Percentiles rank a stretch among this genome's conserved stretches.
Conservation (phyloP, 2,888 invertebrate genomes). For the Alloplasta piceator region DNA sequence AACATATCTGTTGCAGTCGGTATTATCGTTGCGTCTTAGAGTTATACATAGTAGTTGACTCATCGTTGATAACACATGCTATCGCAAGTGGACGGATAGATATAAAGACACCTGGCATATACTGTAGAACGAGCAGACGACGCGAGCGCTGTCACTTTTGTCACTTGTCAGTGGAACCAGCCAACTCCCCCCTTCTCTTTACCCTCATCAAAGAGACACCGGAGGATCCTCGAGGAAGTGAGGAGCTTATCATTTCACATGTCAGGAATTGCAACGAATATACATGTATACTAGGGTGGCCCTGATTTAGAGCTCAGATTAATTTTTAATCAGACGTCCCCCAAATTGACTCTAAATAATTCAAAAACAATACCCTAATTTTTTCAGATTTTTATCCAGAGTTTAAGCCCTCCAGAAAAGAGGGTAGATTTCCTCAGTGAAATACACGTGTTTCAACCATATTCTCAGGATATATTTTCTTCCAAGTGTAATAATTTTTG, state of each 20-base stretch:
- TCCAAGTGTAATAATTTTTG: no score
- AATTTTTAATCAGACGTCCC: no score
- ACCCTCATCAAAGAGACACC: background rate
- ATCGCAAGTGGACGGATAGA: background rate
- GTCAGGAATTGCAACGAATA: constrained; percentile 11
- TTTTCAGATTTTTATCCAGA: no score
- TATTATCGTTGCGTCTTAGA: constrained; percentile 15
- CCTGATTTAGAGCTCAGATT: no score
- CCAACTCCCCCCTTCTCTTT: background rate
- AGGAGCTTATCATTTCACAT: background rate
- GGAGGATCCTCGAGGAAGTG: background rate
- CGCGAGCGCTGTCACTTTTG: background rate
- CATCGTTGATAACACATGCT: constrained; percentile 20
- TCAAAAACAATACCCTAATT: no score
- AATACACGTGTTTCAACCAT: no score
- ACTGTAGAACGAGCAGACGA: background rate
- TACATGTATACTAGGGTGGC: background rate
- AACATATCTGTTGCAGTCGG: constrained; percentile 8
- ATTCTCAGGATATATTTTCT: no score
- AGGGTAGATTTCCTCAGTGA: no score
- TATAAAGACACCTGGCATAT: background rate
- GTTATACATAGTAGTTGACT: constrained; percentile 23
- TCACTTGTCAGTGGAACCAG: background rate
- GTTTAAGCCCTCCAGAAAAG: no score
- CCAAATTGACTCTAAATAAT: no score